Percentiles rank a stretch among this genome's conserved stretches.
Evolutionary conservation across 1,140 invertebrate genomes (phyloP).

Genomic region (Cyrtorhinus lividipennis): DNA sequence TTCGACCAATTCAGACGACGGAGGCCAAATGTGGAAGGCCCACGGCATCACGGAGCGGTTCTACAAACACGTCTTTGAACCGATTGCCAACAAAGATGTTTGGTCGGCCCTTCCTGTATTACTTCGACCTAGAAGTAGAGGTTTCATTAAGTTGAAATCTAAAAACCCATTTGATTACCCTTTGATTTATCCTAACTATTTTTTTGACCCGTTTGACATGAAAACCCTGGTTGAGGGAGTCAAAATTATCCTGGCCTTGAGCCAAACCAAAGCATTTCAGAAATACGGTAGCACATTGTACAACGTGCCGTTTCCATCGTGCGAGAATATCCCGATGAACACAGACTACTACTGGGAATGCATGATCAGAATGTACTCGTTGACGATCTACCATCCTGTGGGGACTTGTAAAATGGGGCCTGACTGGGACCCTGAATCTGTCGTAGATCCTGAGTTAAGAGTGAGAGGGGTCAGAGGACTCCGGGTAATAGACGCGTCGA

Average conservation of each 20-base stretch:
- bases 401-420: constrained; percentile 90
- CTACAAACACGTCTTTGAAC: constrained; percentile 54
- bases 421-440: constrained; percentile 63
- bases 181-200: constrained; percentile 83
- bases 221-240: constrained; percentile 67
- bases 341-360: constrained; percentile 69
- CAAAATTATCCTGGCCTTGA: constrained; percentile 58
- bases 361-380: constrained; percentile 63
- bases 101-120: constrained; percentile 79
- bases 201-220: constrained; percentile 63
- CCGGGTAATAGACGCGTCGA: constrained; percentile 70
- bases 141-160: constrained; percentile 60
- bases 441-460: constrained; percentile 67
- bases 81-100: constrained; percentile 59
- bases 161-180: constrained; percentile 81
- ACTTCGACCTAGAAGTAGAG: constrained; percentile 52
- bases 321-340: constrained; percentile 43
- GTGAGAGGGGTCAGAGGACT: constrained; percentile 66
- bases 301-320: constrained; percentile 51
- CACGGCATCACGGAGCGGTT: constrained; percentile 59
- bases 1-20: constrained; percentile 74
- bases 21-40: constrained; percentile 62
- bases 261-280: constrained; percentile 53
- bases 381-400: constrained; percentile 73
- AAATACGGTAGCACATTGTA: constrained; percentile 50